A percentile compares a stretch with the other conserved stretches of the same genome.
These are phyloP conservation scores for Zosterops lateralis DNA, from an alignment of 2,113 vertebrate species.

Conservation along the genomic window DNA sequence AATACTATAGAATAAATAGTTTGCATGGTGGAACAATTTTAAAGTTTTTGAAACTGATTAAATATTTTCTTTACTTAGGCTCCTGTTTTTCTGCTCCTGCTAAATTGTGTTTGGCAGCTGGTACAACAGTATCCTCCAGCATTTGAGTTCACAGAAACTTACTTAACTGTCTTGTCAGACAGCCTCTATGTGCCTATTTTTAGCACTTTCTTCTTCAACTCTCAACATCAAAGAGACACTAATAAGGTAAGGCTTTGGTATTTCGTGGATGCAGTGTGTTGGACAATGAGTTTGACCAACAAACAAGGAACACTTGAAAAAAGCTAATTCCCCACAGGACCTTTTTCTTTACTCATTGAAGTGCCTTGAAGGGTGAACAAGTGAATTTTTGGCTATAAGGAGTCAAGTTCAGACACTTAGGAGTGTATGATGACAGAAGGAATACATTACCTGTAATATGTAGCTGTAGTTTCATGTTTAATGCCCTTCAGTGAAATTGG, in stretches of 20 bases:
- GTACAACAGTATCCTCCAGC: conserved; percentile 82
- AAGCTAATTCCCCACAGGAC: not conserved
- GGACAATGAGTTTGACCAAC: not conserved
- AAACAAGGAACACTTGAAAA: not conserved
- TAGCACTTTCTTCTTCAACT: conserved; percentile 91
- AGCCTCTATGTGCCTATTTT: conserved; percentile 86
- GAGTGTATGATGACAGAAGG: not conserved
- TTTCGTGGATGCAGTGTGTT: not conserved
- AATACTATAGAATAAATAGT: not conserved
- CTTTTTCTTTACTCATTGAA: not conserved
- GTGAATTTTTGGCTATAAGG: not conserved
- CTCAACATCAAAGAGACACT: conserved; percentile 75
- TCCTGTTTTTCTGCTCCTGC: conserved; percentile 86
- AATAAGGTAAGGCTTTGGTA: conserved; percentile 71
- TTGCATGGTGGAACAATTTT: not conserved
- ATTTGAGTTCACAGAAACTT: conserved; percentile 89
- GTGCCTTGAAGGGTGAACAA: not conserved
- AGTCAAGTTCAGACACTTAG: not conserved
- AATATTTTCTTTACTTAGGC: conserved; percentile 62
- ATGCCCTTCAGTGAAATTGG: not conserved
- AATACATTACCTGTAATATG: not conserved
- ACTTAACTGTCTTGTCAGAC: conserved; percentile 87
- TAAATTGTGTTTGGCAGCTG: conserved; percentile 88
- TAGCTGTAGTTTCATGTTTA: not conserved
- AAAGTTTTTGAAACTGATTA: not conserved